Percentiles rank a stretch among this genome's conserved stretches.
Evolutionary conservation across 1,140 invertebrate genomes (phyloP).

Genomic region (Pseudomyrmex gracilis): DNA sequence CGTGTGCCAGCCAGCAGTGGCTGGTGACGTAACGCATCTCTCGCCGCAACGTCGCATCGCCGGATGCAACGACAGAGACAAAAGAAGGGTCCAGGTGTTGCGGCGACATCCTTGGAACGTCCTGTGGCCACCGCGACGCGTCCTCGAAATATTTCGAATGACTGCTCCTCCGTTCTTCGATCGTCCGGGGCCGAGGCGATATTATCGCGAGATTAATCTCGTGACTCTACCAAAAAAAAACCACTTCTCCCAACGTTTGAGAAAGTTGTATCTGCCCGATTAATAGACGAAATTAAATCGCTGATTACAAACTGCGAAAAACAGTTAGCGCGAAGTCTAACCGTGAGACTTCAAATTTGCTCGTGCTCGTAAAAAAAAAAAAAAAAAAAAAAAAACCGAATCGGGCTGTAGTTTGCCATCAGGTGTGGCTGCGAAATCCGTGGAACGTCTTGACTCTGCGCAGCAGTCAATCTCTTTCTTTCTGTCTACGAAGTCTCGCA

Average conservation of each 20-base stretch:
- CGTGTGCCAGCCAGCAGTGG: neutral
- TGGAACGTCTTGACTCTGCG: conserved; percentile 76
- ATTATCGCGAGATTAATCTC: conserved; percentile 38
- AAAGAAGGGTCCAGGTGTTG: conserved; percentile 76
- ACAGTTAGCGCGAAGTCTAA: too few species aligned
- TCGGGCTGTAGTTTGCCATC: conserved; percentile 54
- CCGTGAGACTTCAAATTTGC: neutral
- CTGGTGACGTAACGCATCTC: conserved; percentile 70
- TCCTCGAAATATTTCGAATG: conserved; percentile 59
- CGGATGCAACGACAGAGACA: conserved; percentile 36
- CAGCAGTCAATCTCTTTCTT: conserved; percentile 51
- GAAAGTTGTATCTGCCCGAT: neutral
- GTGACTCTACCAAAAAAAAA: conserved; percentile 13
- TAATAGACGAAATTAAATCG: conserved; percentile 2
- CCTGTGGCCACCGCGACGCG: conserved; percentile 60
- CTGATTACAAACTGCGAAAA: neutral
- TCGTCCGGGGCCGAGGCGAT: neutral
- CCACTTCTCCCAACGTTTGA: neutral
- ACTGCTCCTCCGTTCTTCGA: neutral
- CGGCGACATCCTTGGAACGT: conserved; percentile 77
- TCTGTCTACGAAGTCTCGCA: conserved; percentile 39
- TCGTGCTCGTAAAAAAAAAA: conserved; percentile 3
- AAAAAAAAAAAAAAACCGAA: conserved; percentile 56
- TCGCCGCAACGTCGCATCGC: conserved; percentile 38
- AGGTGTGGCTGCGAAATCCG: conserved; percentile 81